A percentile compares a stretch with the other conserved stretches of the same genome.
Conservation (phyloP, 2,113 vertebrate species). For the Ophiodon elongatus region DNA sequence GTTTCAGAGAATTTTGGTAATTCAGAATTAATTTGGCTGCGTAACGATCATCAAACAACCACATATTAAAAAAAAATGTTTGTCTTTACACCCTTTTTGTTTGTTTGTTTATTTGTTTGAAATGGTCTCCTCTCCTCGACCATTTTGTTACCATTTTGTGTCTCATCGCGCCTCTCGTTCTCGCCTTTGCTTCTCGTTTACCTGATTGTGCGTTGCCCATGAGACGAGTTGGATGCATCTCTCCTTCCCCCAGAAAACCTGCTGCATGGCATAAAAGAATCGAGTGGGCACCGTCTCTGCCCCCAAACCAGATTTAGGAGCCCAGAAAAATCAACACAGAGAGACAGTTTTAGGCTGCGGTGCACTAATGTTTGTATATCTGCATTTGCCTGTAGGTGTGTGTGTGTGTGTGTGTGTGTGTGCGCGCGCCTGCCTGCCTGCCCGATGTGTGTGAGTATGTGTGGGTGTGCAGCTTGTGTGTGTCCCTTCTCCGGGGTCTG, state of each 20-base stretch:
- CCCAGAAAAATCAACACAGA: slow-evolving; percentile 82
- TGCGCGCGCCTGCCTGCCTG: slow-evolving; percentile 2
- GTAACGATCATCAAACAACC: neutral
- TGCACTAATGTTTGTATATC: slow-evolving; percentile 82
- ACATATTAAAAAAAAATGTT: neutral
- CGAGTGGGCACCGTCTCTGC: slow-evolving; percentile 84
- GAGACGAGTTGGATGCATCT: slow-evolving; percentile 76
- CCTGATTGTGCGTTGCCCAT: slow-evolving; percentile 76
- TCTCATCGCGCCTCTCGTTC: slow-evolving; percentile 58
- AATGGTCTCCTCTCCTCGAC: slow-evolving; percentile 11
- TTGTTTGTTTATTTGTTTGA: neutral
- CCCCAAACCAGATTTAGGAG: slow-evolving; percentile 85
- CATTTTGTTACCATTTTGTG: slow-evolving; percentile 42
- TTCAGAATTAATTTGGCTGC: neutral
- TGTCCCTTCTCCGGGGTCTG: slow-evolving; percentile 75
- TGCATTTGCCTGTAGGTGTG: slow-evolving; percentile 80
- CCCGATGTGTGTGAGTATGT: slow-evolving; percentile 47
- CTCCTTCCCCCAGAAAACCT: slow-evolving; percentile 81
- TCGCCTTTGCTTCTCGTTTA: slow-evolving; percentile 72
- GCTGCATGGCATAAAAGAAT: slow-evolving; percentile 83
- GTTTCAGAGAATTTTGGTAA: neutral
- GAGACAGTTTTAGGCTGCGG: slow-evolving; percentile 84
- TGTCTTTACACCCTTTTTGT: too few relatives aligned
- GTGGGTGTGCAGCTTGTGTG: slow-evolving; percentile 76
- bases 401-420: slow-evolving; percentile 50